Conservation (phyloP, 2,113 vertebrate genomes). For the Hyperopisus bebe region DNA sequence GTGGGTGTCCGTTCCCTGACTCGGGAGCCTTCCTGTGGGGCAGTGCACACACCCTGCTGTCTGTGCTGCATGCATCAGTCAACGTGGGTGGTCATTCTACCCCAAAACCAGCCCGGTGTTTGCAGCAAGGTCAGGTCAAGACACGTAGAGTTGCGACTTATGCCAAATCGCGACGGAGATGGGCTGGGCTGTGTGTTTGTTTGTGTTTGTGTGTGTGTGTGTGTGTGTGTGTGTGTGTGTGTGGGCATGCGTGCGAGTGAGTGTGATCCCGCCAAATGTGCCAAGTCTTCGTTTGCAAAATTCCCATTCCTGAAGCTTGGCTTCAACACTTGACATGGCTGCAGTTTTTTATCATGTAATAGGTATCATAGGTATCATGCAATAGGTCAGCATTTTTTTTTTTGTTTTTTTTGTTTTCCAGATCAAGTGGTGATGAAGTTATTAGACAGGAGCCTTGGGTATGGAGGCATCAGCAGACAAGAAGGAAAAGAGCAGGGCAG, state of each 20-base stretch:
- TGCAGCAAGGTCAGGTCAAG: neutral
- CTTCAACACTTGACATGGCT: neutral
- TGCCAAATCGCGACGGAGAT: neutral
- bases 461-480: neutral
- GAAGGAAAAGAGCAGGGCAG: neutral
- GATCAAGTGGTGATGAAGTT: neutral
- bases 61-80: neutral
- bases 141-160: too few relatives aligned
- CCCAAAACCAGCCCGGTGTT: neutral
- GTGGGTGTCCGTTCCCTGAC: neutral
- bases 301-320: neutral
- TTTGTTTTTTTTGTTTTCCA: neutral
- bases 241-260: neutral
- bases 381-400: neutral
- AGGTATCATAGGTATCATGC: neutral
- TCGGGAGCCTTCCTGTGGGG: neutral
- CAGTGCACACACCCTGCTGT: neutral
- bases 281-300: neutral
- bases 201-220: neutral
- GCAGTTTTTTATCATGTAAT: neutral
- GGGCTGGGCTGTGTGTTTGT: neutral
- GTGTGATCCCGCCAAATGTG: neutral
- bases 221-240: neutral
- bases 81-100: neutral
- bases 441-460: neutral